Evolutionary conservation across 1,140 invertebrate species (phyloP), one percentile per base, ranked within the genome.

Genomic region (Aphidius ervi): DNA sequence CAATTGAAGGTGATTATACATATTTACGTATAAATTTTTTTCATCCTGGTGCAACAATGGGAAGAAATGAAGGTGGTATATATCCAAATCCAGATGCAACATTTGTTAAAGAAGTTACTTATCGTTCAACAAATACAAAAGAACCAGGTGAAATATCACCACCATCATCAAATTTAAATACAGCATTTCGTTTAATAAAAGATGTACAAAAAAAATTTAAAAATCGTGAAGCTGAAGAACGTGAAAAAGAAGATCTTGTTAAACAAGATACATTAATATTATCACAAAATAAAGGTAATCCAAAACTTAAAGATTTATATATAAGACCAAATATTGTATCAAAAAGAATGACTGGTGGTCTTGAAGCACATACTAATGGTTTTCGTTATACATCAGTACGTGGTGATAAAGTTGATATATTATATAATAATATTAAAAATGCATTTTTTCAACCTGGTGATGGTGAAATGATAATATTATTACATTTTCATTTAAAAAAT

Each of bases 381-480:
- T 99, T 99, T 73, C 88, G 97, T 23, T 9, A n/a, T 9, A 99
- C 95, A 3, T 98, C 96, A 3, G 93, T 99, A 3, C 86, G 97
- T 68, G 97, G 97, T 8, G 97, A 99, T 72, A 99, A 99, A 85
- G 96, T 99, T 1, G 98, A 99, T 73, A 98, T 99, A 68, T 81
- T 99, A 20, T 99, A 99, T 74, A 99, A 99, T 81, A 99, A 99
- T 77, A 99, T 99, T 64, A 98, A 98, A 75, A 97, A 99, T 78
- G 97, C 98, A 6, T 98, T 99, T 81, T 99, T 98, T 80, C 97
- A 99, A 82, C 97, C 98, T 0, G 99, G 97, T 78, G 97, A 99
- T 80, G 92, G 94, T 61, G 98, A 99, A 83, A 99, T 99, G 96
- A 98, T 99, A 56, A 99, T 99, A 74, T 79, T 99, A 6, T 82